Evolutionary conservation across 2,888 invertebrate species (phyloP).

Genomic region (Anthrax anthrax): DNA sequence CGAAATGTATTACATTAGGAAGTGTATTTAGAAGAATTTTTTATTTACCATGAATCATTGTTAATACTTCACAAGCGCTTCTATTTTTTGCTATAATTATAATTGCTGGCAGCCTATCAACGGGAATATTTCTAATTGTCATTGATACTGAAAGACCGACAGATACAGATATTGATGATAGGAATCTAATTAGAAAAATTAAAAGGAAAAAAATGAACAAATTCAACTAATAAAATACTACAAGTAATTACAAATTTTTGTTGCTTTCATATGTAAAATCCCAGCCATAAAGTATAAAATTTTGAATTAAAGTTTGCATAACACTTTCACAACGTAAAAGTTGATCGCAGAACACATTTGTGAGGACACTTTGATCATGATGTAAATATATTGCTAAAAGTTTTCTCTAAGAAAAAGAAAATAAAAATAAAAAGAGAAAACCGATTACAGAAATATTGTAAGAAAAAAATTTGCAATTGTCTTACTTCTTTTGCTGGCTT

Average conservation of each 20-base stretch:
- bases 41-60: conserved; percentile 67
- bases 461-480: too few species aligned
- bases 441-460: too few species aligned
- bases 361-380: conserved; percentile 86
- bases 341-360: conserved; percentile 95
- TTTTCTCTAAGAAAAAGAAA: conserved; percentile 52
- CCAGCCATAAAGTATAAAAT: conserved; percentile 95
- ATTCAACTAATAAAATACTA: too few species aligned
- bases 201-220: too few species aligned
- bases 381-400: conserved; percentile 90
- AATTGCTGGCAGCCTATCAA: conserved; percentile 77
- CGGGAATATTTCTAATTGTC: conserved; percentile 70
- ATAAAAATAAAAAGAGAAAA: too few species aligned
- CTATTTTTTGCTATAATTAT: conserved; percentile 79
- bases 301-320: conserved; percentile 72
- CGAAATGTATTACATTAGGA: conserved; percentile 1
- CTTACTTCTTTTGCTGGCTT: conserved; percentile 79
- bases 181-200: conserved; percentile 42
- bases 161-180: conserved; percentile 57
- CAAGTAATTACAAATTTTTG: conserved; percentile 58
- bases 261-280: conserved; percentile 84
- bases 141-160: conserved; percentile 72
- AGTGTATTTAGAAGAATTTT: neutral
- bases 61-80: conserved; percentile 78
- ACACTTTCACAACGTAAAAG: conserved; percentile 83